Conservation (phyloP, 2,113 vertebrate species). For the Daubentonia madagascariensis region DNA sequence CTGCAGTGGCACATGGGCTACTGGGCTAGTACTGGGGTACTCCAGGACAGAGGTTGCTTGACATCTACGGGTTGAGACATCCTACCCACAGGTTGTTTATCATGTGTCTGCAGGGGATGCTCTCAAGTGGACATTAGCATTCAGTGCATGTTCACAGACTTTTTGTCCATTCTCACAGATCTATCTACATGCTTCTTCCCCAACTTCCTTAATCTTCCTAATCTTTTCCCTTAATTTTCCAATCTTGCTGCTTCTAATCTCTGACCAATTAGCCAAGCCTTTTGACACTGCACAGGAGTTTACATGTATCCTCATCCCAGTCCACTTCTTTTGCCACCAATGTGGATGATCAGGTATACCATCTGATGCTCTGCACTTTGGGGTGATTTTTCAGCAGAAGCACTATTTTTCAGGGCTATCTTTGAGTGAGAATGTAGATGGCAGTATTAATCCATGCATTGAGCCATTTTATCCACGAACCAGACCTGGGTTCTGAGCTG, state of each 20-base stretch:
- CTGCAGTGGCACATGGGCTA: background rate
- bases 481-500: background rate
- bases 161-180: background rate
- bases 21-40: background rate
- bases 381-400: background rate
- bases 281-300: background rate
- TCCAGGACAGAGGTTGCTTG: background rate
- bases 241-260: background rate
- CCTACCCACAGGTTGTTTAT: background rate
- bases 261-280: background rate
- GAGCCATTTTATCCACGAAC: background rate
- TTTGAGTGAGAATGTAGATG: background rate
- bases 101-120: background rate
- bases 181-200: background rate
- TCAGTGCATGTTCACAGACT: background rate
- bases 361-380: background rate
- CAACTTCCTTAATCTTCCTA: background rate
- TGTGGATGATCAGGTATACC: too few relatives aligned
- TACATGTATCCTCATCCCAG: background rate
- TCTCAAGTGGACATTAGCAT: background rate
- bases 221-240: background rate
- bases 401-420: background rate
- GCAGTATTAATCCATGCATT: background rate
- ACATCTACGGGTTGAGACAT: background rate
- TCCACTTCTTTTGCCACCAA: background rate